Base-by-base conservation (phyloP, 2,113 vertebrate species). In the Channa argus region DNA sequence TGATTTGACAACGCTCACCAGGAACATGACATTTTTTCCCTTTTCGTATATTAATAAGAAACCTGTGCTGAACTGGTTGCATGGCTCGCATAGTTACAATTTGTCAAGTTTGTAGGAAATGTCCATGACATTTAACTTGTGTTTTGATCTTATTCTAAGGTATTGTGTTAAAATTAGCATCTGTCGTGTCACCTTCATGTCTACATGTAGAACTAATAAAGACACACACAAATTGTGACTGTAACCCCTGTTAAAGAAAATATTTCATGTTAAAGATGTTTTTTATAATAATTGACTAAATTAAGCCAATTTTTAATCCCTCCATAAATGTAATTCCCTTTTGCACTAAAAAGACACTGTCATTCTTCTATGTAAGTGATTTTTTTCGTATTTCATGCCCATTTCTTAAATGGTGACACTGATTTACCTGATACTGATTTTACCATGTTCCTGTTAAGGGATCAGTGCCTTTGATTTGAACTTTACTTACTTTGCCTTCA, bases 381-480 rank as follows among this genome's bases (percentile, higher is more conserved):
- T 52, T 34, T 5, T 63, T 4, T 24, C 24, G 39, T n/a, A 36
- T 71, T 24, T 51, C 41, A 63, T 62, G 9, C 11, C n/a, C 0
- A 4, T 66, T 60, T 60, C 36, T 68, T 53, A 24, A 24, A 47
- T 13, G 46, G 7, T 63, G 14, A 39, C 34, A 6, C n/a, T 38
- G 36, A 6, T 51, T 70, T 9, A 5, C 56, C 36, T 54, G 37
- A 49, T 38, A 46, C 3, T 15, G 53, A 33, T 59, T 62, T 79
- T 50, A 52, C 13, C 8, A 15, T 36, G 46, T 59, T 65, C 36
- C 41, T 52, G 44, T 58, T 50, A 45, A 58, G 45, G 62, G 69
- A 65, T 75, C 80, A 71, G 39, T 66, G 51, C 45, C 44, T 63
- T 62, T 65, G 60, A 54, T 38, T 60, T 72, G 34, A 39, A 53